Base-by-base conservation (phyloP, 1,140 invertebrate genomes). In the Sesamia nonagrioides region DNA sequence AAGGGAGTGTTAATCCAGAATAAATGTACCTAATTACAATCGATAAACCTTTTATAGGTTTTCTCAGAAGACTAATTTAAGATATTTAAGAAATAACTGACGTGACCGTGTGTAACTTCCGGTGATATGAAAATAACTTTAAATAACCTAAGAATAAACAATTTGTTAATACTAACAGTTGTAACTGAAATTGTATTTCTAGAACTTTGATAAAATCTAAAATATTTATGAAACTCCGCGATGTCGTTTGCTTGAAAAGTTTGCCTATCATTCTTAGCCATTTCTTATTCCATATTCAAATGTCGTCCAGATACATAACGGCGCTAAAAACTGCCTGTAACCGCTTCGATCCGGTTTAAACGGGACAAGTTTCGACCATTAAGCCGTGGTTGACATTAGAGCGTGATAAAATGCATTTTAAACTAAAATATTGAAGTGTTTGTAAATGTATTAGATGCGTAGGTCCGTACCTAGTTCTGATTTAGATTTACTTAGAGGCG, bases 281-380 rank as follows among this genome's bases (percentile, higher is more conserved):
- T 68, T 48, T 48, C 84, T 84, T 77, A 86, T 82, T 81, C 80
- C 82, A 83, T 85, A 90, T 88, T 88, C 83, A 87, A 84, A 88
- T 61, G 56, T 75, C 40, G 40, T 48, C 21, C 54, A 60, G 61
- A 63, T 42, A 63, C 37, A 63, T 88, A 90, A 87, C 88, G 86
- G 89, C 83, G 75, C 68, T 82, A 88, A 92, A 90, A 90, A 84
- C 85, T 82, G 68, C 79, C 78, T 56, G 73, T 48, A 63, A 50
- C 71, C 79, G 81, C 80, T 86, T 86, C 71, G 40, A 77, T 77
- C 86, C 84, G 83, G 87, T 86, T 82, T 77, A 84, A 85, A 84
- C 84, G 79, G 88, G 83, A 87, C 86, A 88, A 86, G 84, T 61
- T 50, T 75, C 17, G 74, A 69, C 21, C 84, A 83, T 88, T 83